Evolutionary conservation across 2,113 vertebrate genomes (phyloP), one percentile per base, ranked within the genome.

Genomic region (Phalacrocorax carbo): DNA sequence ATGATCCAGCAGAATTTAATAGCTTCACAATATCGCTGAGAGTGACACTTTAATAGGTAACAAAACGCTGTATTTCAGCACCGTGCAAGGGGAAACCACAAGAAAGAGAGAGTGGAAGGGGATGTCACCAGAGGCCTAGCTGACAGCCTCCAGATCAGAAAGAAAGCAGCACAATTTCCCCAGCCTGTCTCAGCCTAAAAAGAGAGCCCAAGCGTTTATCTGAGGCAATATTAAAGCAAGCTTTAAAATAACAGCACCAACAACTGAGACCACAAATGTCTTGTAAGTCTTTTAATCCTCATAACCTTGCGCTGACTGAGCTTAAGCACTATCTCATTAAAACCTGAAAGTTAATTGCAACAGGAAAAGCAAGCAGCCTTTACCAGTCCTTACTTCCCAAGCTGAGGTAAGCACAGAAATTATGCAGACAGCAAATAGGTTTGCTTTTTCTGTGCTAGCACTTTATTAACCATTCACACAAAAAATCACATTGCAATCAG

Each of bases 1-100:
- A 96, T 97, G 97, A 97, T 92, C 94, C 13, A 55, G 96, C 97
- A 97, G 94, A 97, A 97, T 95, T 95, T 97, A 98, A 98, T 90
- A 94, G 96, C 96, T 96, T 96, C 96, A 97, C 93, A 94, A 73
- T 95, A 92, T 95, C 4, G 17, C 86, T 91, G 88, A 76, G 92
- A 96, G 54, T 93, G 96, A 82, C 94, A 88, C 86, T 94, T 94
- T 76, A 90, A 85, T 96, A 97, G 76, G 97, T 97, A 98, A 95
- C 96, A 97, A 96, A 97, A 97, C 0, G 38, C 90, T 93, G 42
- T 29, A 65, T 96, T 95, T 90, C 82, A 96, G 95, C 96, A 92
- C 76, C n/a, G 46, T 95, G 88, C 83, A 70, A 78, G 65, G 84
- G 82, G 54, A 94, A 82, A 62, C 49, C 51, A 80, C 90, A 95